Percentiles rank a stretch among this genome's conserved stretches.
These are phyloP conservation scores for Parnassius orleans DNA, from an alignment of 2,888 invertebrate species.

Conservation along the genomic window DNA sequence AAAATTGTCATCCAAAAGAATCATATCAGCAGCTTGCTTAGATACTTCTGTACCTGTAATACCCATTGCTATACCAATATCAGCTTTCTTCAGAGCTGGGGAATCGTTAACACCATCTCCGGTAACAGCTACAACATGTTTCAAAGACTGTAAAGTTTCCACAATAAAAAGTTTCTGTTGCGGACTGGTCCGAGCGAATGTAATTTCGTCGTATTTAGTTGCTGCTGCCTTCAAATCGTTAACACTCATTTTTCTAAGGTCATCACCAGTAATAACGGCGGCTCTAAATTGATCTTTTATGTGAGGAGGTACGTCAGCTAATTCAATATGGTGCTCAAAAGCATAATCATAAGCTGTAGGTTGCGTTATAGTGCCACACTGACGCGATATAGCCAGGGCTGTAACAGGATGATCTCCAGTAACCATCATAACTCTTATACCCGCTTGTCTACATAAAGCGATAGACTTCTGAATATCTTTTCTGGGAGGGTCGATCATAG, in stretches of 20 bases:
- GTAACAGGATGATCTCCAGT: slow-evolving; percentile 89
- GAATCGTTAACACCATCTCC: slow-evolving; percentile 95
- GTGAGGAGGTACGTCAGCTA: slow-evolving; percentile 73
- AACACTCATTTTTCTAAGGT: slow-evolving; percentile 80
- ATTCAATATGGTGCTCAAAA: slow-evolving; percentile 78
- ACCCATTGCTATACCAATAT: slow-evolving; percentile 91
- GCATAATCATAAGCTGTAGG: slow-evolving; percentile 87
- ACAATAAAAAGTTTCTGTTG: slow-evolving; percentile 85
- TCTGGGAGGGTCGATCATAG: slow-evolving; percentile 87
- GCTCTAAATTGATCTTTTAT: slow-evolving; percentile 64
- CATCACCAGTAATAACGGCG: slow-evolving; percentile 72
- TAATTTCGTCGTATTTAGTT: slow-evolving; percentile 83
- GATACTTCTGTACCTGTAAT: slow-evolving; percentile 89
- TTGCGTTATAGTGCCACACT: slow-evolving; percentile 83
- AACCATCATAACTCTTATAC: slow-evolving; percentile 87
- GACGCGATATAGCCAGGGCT: slow-evolving; percentile 86
- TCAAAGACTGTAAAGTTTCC: slow-evolving; percentile 89
- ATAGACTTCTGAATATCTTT: slow-evolving; percentile 84
- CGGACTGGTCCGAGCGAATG: slow-evolving; percentile 87
- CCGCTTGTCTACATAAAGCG: slow-evolving; percentile 84
- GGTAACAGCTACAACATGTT: slow-evolving; percentile 91
- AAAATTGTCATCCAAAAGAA: slow-evolving; percentile 93
- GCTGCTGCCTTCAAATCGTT: slow-evolving; percentile 81
- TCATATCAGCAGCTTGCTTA: slow-evolving; percentile 96
- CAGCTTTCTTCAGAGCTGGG: slow-evolving; percentile 91